These are phyloP conservation scores for Sarcophaga variegata DNA, from an alignment of 2,888 invertebrate genomes.

Conservation along the genomic window DNA sequence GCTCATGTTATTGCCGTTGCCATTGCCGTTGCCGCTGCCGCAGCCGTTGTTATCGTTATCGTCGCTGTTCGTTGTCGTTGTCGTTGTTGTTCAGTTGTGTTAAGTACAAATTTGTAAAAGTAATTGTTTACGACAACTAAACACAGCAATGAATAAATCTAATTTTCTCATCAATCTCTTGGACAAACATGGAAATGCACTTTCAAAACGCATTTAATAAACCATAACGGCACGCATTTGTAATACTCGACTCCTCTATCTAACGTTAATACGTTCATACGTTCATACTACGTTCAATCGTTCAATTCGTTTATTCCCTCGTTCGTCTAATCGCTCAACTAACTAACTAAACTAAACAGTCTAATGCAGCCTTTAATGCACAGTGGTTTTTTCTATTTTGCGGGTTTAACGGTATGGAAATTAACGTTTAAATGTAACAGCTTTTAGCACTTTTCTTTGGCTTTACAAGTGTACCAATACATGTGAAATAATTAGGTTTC, in stretches of 20 bases:
- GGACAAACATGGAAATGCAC: slow-evolving; percentile 80
- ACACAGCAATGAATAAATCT: slow-evolving; percentile 68
- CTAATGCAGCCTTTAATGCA: not conserved
- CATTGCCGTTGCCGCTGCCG: slow-evolving; percentile 6
- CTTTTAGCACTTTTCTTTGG: not conserved
- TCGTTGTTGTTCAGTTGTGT: slow-evolving; percentile 53
- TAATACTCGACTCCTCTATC: slow-evolving; percentile 50
- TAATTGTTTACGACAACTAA: slow-evolving; percentile 68
- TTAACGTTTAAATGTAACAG: not conserved
- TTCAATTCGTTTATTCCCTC: too few species aligned
- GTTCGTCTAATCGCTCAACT: too few species aligned
- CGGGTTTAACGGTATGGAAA: not conserved
- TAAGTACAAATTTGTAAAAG: slow-evolving; percentile 70
- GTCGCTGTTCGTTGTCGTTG: slow-evolving; percentile 7
- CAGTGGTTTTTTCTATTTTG: not conserved
- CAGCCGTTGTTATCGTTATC: slow-evolving; percentile 29
- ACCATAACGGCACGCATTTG: slow-evolving; percentile 80
- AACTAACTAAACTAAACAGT: too few species aligned
- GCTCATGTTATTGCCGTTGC: not conserved
- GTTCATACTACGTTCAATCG: too few species aligned
- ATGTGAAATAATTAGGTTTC: too few species aligned
- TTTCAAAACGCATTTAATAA: slow-evolving; percentile 81
- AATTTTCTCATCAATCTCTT: slow-evolving; percentile 80
- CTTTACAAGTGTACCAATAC: not conserved
- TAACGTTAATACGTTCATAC: not conserved